These are phyloP conservation scores for Montipora sp. DNA, from an alignment of 64 coral and sea anemone species.

Conservation along the genomic window DNA sequence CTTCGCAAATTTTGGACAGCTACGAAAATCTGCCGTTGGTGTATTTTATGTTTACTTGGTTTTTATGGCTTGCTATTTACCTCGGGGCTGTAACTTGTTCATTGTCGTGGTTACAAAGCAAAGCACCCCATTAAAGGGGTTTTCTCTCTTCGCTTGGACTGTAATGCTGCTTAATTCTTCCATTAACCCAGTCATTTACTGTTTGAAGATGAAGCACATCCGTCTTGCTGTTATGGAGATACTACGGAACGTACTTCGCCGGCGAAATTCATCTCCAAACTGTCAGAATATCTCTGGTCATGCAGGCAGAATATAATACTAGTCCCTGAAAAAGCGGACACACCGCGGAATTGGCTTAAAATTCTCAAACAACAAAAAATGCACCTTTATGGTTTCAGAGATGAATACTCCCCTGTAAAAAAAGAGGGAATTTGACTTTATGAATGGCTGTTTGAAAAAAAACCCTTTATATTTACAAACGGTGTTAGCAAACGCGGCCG, in stretches of 20 bases:
- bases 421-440: too few relatives aligned
- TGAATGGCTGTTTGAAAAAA: too few relatives aligned
- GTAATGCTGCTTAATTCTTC: conserved; percentile 35
- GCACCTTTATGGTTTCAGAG: too few relatives aligned
- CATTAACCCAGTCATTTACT: conserved; percentile 19
- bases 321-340: too few relatives aligned
- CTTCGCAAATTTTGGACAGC: neutral
- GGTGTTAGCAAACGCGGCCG: too few relatives aligned
- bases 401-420: too few relatives aligned
- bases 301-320: too few relatives aligned
- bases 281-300: too few relatives aligned
- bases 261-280: neutral
- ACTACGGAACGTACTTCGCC: neutral
- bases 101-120: neutral
- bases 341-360: too few relatives aligned
- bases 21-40: neutral
- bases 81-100: neutral
- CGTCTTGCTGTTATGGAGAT: neutral
- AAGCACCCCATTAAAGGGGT: neutral
- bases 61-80: conserved; percentile 31
- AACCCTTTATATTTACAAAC: too few relatives aligned
- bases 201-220: conserved; percentile 30
- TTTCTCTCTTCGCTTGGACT: conserved; percentile 17
- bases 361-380: too few relatives aligned
- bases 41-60: conserved; percentile 18